Conservation (phyloP, 2,113 vertebrate species). For the Lepus timidus region DNA sequence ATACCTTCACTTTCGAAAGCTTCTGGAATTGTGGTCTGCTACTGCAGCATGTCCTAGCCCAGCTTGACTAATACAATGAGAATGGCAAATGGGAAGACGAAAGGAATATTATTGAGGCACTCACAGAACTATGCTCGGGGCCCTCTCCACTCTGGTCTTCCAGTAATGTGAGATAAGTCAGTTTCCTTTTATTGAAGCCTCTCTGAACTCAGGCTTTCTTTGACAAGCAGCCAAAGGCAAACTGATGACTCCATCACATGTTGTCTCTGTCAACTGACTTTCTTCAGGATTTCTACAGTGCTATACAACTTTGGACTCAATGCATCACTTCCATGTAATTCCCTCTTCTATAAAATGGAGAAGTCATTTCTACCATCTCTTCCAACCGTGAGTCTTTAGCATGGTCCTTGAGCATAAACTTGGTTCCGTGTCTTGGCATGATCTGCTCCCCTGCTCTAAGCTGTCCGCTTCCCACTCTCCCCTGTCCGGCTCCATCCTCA, state of each 20-base stretch:
- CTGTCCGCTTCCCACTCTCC: background rate
- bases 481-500: no score
- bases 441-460: background rate
- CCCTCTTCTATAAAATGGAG: background rate
- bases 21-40: background rate
- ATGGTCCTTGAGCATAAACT: background rate
- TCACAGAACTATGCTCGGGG: background rate
- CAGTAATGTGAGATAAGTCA: background rate
- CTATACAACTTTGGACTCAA: background rate
- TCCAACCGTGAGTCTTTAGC: background rate
- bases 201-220: background rate
- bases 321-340: background rate
- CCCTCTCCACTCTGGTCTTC: background rate
- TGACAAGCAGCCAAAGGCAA: background rate
- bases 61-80: background rate
- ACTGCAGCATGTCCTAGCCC: background rate
- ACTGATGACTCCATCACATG: background rate
- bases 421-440: background rate
- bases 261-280: background rate
- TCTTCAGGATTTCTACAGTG: conserved; percentile 7
- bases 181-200: background rate
- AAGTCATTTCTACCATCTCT: background rate
- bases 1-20: background rate
- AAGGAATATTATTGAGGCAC: background rate
- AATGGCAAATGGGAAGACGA: background rate